Evolutionary conservation across 1,140 invertebrate species (phyloP).

Genomic region (Panulirus ornatus): DNA sequence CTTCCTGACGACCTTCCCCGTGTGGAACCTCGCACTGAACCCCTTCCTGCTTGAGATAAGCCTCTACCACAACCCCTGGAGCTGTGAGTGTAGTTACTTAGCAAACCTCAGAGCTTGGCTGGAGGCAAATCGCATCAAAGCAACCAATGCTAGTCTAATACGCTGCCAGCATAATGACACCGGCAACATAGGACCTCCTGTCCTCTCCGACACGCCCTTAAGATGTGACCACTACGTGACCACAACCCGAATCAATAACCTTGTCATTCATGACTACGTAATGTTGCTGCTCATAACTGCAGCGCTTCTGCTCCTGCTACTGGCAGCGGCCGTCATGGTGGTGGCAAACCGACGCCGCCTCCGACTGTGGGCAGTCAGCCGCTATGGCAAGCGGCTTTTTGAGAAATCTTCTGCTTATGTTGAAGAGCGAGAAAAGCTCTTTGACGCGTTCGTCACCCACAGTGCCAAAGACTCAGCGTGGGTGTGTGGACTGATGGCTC

Average conservation of each 20-base stretch:
- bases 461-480: constrained; percentile 93
- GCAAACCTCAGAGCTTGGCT: constrained; percentile 77
- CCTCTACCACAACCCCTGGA: constrained; percentile 79
- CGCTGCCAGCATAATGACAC: constrained; percentile 72
- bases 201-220: constrained; percentile 69
- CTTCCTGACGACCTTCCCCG: constrained; percentile 87
- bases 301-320: constrained; percentile 59
- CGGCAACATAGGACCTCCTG: constrained; percentile 67
- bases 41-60: constrained; percentile 77
- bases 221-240: constrained; percentile 74
- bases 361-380: constrained; percentile 74
- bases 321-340: constrained; percentile 74
- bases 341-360: constrained; percentile 77
- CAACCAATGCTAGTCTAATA: constrained; percentile 67
- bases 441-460: constrained; percentile 94
- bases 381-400: constrained; percentile 76
- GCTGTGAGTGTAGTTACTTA: constrained; percentile 79
- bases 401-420: constrained; percentile 73
- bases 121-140: constrained; percentile 75
- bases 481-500: constrained; percentile 89
- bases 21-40: constrained; percentile 78
- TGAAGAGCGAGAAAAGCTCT: constrained; percentile 89
- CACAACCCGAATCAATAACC: constrained; percentile 70
- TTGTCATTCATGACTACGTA: constrained; percentile 75
- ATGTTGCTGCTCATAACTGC: constrained; percentile 75